Conservation (phyloP, 2,113 vertebrate species). For the Mionectes macconnelli region DNA sequence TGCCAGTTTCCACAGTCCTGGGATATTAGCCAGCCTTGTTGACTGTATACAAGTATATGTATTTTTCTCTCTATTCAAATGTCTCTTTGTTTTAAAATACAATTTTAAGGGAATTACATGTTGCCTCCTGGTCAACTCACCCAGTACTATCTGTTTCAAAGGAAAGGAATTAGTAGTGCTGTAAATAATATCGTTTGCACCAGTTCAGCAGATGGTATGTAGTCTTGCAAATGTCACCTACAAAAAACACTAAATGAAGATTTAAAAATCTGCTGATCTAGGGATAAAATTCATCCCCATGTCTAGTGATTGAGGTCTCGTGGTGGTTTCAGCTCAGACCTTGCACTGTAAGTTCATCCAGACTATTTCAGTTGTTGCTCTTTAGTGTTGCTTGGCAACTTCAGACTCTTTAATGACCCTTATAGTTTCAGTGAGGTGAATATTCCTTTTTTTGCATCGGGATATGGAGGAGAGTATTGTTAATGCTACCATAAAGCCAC, state of each 20-base stretch:
- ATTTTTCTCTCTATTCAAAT: neutral
- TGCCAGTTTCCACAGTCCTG: constrained; percentile 22
- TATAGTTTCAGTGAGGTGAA: neutral
- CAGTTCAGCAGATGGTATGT: neutral
- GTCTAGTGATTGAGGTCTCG: neutral
- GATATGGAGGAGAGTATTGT: neutral
- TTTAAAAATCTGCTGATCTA: neutral
- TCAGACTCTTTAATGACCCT: constrained; percentile 11
- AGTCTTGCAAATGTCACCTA: neutral
- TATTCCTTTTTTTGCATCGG: neutral
- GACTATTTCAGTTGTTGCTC: constrained; percentile 17
- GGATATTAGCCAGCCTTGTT: neutral
- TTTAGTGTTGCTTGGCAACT: constrained; percentile 43
- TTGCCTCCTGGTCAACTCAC: neutral
- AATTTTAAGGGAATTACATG: neutral
- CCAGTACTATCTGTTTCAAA: neutral
- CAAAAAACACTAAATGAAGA: neutral
- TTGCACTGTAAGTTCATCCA: neutral
- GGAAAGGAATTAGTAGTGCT: neutral
- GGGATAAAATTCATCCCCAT: neutral
- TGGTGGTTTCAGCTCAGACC: neutral
- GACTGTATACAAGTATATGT: neutral
- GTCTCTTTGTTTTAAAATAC: neutral
- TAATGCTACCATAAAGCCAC: neutral
- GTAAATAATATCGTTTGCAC: neutral